Conservation (phyloP, 2,888 invertebrate genomes). For the Drosophila picticornis region DNA sequence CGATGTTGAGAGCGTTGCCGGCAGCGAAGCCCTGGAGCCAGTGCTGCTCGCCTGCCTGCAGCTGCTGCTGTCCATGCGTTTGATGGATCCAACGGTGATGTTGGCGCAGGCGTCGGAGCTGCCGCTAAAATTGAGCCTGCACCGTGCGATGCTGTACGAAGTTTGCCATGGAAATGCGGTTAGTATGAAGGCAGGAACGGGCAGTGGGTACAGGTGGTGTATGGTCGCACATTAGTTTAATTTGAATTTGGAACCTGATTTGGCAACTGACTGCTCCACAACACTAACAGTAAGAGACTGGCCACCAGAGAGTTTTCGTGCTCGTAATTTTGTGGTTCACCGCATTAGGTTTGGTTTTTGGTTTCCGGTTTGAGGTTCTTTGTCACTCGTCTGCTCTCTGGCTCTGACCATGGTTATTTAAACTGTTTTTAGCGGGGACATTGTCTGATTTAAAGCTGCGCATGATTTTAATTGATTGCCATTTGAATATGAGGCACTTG, state of each 20-base stretch:
- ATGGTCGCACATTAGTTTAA: conserved; percentile 72
- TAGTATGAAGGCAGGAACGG: conserved; percentile 32
- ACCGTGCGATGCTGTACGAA: conserved; percentile 79
- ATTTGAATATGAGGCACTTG: conserved; percentile 69
- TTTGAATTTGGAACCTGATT: conserved; percentile 70
- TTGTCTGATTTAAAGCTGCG: conserved; percentile 40
- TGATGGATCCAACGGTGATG: conserved; percentile 78
- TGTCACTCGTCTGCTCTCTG: conserved; percentile 7
- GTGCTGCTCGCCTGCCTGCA: conserved; percentile 78
- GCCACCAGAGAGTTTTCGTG: conserved; percentile 70
- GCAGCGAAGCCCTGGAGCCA: conserved; percentile 54
- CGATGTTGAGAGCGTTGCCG: conserved; percentile 37
- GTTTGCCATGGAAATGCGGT: conserved; percentile 77
- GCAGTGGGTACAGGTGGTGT: not conserved
- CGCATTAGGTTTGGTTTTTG: conserved; percentile 59
- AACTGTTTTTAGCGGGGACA: conserved; percentile 23
- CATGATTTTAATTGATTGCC: conserved; percentile 75
- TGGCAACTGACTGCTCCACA: conserved; percentile 25
- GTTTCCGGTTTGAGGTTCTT: conserved; percentile 20
- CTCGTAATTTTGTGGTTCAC: conserved; percentile 76
- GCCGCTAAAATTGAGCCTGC: conserved; percentile 68
- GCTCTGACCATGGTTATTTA: conserved; percentile 32
- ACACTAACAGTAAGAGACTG: conserved; percentile 43
- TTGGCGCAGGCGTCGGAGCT: conserved; percentile 63
- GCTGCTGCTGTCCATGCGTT: conserved; percentile 81